Evolutionary conservation across 2,797 vertebrate genomes (phyloP).

Genomic region (Macropus fuliginosus): DNA sequence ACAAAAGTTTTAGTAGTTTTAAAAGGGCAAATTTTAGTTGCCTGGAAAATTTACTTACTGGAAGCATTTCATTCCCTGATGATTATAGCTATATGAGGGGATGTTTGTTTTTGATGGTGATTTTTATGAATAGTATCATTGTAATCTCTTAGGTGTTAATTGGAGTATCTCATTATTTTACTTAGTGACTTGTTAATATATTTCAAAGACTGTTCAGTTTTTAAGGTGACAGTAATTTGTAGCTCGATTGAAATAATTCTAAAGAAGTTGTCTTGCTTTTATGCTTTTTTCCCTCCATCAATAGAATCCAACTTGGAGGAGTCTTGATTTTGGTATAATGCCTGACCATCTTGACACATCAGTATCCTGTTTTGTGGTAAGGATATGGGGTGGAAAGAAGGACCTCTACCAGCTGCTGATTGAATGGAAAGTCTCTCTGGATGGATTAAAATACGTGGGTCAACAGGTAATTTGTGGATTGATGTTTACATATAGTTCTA

Average conservation of each 20-base stretch:
- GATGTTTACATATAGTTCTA: slow-evolving; percentile 13
- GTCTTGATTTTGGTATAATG: slow-evolving; percentile 97
- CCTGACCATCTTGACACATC: slow-evolving; percentile 96
- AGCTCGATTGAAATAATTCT: slow-evolving; percentile 31
- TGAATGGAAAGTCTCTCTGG: slow-evolving; percentile 97
- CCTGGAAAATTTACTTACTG: neutral
- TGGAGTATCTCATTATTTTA: slow-evolving; percentile 43
- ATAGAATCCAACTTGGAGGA: slow-evolving; percentile 98
- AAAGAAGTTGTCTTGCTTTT: slow-evolving; percentile 56
- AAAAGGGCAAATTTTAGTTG: neutral
- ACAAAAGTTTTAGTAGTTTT: neutral
- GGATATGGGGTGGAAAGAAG: slow-evolving; percentile 96
- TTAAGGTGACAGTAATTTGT: slow-evolving; percentile 41
- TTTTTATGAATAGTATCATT: slow-evolving; percentile 43
- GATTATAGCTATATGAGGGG: neutral
- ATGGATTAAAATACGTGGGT: slow-evolving; percentile 96
- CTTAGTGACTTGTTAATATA: slow-evolving; percentile 32
- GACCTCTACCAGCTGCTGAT: slow-evolving; percentile 93
- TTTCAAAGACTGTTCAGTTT: slow-evolving; percentile 29
- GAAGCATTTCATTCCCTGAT: neutral
- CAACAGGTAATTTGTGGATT: slow-evolving; percentile 91
- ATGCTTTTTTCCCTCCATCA: slow-evolving; percentile 41
- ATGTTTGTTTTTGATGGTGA: slow-evolving; percentile 14
- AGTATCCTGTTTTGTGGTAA: slow-evolving; percentile 96
- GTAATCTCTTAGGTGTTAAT: neutral